phyloP scores from a whole-genome alignment of 1,140 invertebrate genomes.

The Philotrypesis tridentata region DNA sequence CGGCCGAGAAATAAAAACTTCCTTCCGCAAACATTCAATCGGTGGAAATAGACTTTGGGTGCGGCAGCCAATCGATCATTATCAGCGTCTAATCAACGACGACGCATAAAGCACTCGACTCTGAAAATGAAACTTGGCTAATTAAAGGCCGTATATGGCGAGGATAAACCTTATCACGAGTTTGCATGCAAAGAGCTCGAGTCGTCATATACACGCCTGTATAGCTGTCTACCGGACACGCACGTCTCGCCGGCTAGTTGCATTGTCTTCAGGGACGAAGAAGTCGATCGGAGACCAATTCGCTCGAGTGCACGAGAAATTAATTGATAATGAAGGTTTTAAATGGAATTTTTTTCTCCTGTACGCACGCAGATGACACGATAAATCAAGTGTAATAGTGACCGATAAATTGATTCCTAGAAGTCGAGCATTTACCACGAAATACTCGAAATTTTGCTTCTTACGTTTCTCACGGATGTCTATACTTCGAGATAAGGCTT shows the following conservation, averaged over 20 bases:
- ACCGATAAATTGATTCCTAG: too few relatives aligned
- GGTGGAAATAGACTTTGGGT: not conserved
- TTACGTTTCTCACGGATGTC: not conserved
- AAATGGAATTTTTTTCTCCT: too few relatives aligned
- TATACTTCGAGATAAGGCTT: not conserved
- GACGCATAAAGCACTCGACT: not conserved
- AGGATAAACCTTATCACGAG: not conserved
- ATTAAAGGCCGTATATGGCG: not conserved
- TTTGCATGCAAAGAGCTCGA: not conserved
- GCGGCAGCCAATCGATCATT: not conserved
- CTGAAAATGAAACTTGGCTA: not conserved
- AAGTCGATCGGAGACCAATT: not conserved
- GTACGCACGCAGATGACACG: too few relatives aligned
- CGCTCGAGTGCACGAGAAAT: not conserved
- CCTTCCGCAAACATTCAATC: too few relatives aligned
- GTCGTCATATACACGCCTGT: not conserved
- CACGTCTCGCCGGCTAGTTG: not conserved
- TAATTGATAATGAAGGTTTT: too few relatives aligned
- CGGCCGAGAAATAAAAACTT: too few relatives aligned
- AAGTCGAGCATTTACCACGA: not conserved
- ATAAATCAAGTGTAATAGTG: too few relatives aligned
- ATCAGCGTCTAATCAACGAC: not conserved
- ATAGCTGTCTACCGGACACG: not conserved
- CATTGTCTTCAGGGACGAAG: not conserved
- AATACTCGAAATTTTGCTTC: not conserved